Base-by-base conservation (phyloP, 2,888 invertebrate genomes). In the Hydropsyche betteni region DNA sequence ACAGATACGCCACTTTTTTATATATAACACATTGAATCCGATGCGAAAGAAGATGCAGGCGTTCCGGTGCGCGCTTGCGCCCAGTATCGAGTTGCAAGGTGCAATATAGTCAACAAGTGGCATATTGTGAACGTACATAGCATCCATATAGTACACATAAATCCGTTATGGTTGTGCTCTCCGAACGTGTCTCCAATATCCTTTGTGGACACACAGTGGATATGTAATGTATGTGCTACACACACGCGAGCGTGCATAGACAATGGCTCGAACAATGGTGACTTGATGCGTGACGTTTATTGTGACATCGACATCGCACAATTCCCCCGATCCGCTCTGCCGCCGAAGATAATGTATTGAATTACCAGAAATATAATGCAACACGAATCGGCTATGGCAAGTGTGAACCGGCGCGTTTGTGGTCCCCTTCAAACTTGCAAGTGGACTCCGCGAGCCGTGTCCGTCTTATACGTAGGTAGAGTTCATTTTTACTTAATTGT, bases 211-310 rank as follows among this genome's bases (percentile, higher is more conserved):
- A 24, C 2, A 24, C 24, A n/a, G 33, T 44, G 44, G 44, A 44
- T 44, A 2, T 24, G 44, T 44, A 44, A 44, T 44, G 44, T 44
- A 44, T 44, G 44, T 44, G 44, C 44, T 44, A 44, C 44, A 44
- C 44, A 44, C 44, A 44, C 44, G 44, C 14, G 51, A 51, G 33
- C 36, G 44, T 24, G 51, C n/a, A 51, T 61, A 72, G 58, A 72
- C 72, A 72, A 72, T 72, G 58, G 72, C 38, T 36, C 34, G 38
- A 33, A 72, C 72, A 72, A 72, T 72, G 55, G 72, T 55, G 72
- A 72, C 61, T 36, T 72, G 72, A 72, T 72, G 72, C 72, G 58
- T 72, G 72, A 72, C 53, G 72, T 72, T 72, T 72, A 72, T 72
- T 72, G 72, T 72, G 72, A 72, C 72, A 72, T 72, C 58, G 70